These are phyloP conservation scores for Nannospalax galili DNA, from an alignment of 2,113 vertebrate species.

Conservation along the genomic window DNA sequence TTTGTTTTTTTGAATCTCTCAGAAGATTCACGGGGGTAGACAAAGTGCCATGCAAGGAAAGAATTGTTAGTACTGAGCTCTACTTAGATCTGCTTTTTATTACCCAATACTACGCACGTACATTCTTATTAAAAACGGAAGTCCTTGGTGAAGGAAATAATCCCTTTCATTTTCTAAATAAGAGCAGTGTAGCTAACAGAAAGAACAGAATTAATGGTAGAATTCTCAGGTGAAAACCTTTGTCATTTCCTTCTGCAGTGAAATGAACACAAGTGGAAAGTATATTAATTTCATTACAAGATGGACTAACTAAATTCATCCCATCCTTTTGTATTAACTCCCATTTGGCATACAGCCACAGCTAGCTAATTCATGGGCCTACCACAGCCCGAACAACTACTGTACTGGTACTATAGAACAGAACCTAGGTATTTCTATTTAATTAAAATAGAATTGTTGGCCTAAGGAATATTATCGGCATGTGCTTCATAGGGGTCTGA, in stretches of 20 bases:
- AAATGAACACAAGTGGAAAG: slow-evolving; percentile 66
- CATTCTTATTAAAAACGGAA: slow-evolving; percentile 77
- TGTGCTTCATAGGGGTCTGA: not conserved
- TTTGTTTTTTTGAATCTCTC: slow-evolving; percentile 61
- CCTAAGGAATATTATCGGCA: not conserved
- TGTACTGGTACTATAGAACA: slow-evolving; percentile 54
- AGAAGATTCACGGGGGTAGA: slow-evolving; percentile 36
- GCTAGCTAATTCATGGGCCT: slow-evolving; percentile 68
- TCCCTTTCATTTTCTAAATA: slow-evolving; percentile 79
- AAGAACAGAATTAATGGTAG: slow-evolving; percentile 69
- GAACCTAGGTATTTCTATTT: slow-evolving; percentile 61
- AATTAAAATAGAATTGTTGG: slow-evolving; percentile 45
- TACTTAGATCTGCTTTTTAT: slow-evolving; percentile 77
- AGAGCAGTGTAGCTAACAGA: slow-evolving; percentile 66
- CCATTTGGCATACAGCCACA: slow-evolving; percentile 44
- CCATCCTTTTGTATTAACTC: slow-evolving; percentile 56
- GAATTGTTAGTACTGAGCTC: slow-evolving; percentile 62
- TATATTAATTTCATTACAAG: slow-evolving; percentile 69
- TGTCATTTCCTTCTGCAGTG: slow-evolving; percentile 62
- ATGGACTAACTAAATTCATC: slow-evolving; percentile 31
- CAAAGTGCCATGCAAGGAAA: slow-evolving; percentile 36
- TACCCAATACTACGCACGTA: slow-evolving; percentile 58
- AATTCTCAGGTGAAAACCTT: slow-evolving; percentile 49
- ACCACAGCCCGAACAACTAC: slow-evolving; percentile 53
- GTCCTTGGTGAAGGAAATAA: slow-evolving; percentile 73